Evolutionary conservation across 2,113 vertebrate species (phyloP).

Genomic region (Athene noctua): DNA sequence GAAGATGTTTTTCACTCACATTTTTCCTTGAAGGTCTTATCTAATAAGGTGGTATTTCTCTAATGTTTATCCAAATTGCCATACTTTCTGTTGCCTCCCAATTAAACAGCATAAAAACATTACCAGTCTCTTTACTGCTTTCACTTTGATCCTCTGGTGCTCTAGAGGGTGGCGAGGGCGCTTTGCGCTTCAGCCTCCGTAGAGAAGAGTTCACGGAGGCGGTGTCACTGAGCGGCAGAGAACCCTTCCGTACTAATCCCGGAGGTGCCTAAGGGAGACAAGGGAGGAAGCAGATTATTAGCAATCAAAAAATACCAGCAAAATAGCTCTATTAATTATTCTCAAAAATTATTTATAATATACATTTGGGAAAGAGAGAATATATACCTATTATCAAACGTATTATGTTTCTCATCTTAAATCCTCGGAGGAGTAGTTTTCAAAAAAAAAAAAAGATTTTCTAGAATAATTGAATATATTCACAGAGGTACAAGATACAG

Average conservation of each 20-base stretch:
- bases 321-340: background rate
- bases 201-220: constrained; percentile 79
- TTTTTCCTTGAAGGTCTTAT: background rate
- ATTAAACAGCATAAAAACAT: constrained; percentile 23
- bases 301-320: background rate
- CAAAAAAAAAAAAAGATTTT: background rate
- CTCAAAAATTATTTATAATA: background rate
- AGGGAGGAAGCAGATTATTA: background rate
- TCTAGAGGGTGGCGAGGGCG: constrained; percentile 83
- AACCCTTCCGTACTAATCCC: constrained; percentile 67
- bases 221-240: constrained; percentile 70
- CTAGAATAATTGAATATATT: background rate
- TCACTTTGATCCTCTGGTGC: constrained; percentile 63
- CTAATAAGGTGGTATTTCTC: background rate
- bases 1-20: background rate
- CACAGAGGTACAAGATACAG: background rate
- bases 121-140: constrained; percentile 62
- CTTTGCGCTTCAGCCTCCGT: constrained; percentile 91
- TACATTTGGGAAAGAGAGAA: background rate
- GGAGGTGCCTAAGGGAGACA: constrained; percentile 15
- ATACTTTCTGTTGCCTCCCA: background rate
- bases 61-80: background rate
- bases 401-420: background rate
- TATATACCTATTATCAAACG: background rate
- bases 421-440: background rate